These are phyloP conservation scores for Podabrus alpinus DNA, from an alignment of 2,888 invertebrate genomes.

Conservation along the genomic window DNA sequence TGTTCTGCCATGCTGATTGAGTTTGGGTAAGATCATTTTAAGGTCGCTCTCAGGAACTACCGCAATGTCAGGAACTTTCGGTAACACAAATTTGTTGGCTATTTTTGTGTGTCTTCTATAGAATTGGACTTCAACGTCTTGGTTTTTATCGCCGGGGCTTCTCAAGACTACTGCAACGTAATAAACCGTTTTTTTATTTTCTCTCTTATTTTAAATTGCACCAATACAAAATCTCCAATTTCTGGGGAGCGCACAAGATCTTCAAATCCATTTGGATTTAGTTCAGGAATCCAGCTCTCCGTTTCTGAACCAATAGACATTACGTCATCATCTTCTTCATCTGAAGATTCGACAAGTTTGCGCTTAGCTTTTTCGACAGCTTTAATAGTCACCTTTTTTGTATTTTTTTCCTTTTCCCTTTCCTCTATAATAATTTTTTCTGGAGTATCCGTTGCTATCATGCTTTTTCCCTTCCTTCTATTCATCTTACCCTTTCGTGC, in stretches of 20 bases:
- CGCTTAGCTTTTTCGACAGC: background rate
- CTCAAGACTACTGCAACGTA: background rate
- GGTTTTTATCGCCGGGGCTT: background rate
- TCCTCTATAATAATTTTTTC: background rate
- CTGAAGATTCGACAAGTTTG: background rate
- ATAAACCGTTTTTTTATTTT: constrained; percentile 1
- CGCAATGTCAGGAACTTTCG: too few species aligned
- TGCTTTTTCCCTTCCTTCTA: background rate
- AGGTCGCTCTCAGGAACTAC: too few species aligned
- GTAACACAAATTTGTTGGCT: background rate
- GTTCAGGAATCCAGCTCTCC: constrained; percentile 20
- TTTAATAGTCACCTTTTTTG: background rate
- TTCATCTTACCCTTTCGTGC: too few species aligned
- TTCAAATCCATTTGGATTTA: constrained; percentile 23
- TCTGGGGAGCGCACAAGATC: constrained; percentile 23
- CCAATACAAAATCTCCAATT: constrained; percentile 7
- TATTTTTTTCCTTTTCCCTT: background rate
- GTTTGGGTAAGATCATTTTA: too few species aligned
- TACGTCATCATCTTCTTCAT: constrained; percentile 22
- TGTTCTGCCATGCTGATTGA: too few species aligned
- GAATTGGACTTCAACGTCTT: background rate
- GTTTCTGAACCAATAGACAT: constrained; percentile 17
- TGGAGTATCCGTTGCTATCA: background rate
- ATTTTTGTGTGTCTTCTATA: background rate
- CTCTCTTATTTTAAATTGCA: constrained; percentile 2